Percentiles rank a stretch among this genome's conserved stretches.
Conservation (phyloP, 2,888 invertebrate species). For the Drosophila pseudotalamancana region DNA sequence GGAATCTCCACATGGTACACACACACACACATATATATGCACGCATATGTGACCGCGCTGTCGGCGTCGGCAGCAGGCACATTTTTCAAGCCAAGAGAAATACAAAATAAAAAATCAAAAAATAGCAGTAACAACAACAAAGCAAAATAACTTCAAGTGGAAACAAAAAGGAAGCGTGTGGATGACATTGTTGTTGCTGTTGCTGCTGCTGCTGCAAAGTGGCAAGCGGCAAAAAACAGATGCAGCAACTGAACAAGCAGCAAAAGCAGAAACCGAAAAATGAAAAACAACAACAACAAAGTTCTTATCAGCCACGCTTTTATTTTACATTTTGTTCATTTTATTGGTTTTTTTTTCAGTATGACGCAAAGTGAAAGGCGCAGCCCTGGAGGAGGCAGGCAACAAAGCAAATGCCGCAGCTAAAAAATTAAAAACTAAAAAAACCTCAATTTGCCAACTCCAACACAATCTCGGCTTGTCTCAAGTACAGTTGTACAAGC, state of each 20-base stretch:
- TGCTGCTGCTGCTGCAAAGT: slow-evolving; percentile 38
- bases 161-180: slow-evolving; percentile 15
- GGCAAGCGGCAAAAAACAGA: slow-evolving; percentile 51
- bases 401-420: slow-evolving; percentile 27
- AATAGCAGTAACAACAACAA: slow-evolving; percentile 1
- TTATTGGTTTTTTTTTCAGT: slow-evolving; percentile 2
- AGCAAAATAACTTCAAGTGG: slow-evolving; percentile 11
- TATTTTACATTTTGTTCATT: slow-evolving; percentile 1
- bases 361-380: slow-evolving; percentile 38
- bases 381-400: slow-evolving; percentile 15
- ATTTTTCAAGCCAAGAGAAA: slow-evolving; percentile 4
- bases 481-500: slow-evolving; percentile 36
- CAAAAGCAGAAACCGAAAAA: slow-evolving; percentile 20
- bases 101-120: too few relatives aligned
- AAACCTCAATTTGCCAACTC: background rate
- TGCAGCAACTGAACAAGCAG: slow-evolving; percentile 36
- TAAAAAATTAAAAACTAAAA: background rate
- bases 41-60: slow-evolving; percentile 1
- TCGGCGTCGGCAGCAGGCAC: slow-evolving; percentile 1
- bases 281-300: slow-evolving; percentile 22
- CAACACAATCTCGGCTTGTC: background rate
- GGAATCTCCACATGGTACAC: slow-evolving; percentile 21
- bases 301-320: slow-evolving; percentile 46
- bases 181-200: slow-evolving; percentile 6
- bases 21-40: background rate